Evolutionary conservation across 2,113 vertebrate genomes (phyloP).

Genomic region (Pseudolaguvia tuberculata): DNA sequence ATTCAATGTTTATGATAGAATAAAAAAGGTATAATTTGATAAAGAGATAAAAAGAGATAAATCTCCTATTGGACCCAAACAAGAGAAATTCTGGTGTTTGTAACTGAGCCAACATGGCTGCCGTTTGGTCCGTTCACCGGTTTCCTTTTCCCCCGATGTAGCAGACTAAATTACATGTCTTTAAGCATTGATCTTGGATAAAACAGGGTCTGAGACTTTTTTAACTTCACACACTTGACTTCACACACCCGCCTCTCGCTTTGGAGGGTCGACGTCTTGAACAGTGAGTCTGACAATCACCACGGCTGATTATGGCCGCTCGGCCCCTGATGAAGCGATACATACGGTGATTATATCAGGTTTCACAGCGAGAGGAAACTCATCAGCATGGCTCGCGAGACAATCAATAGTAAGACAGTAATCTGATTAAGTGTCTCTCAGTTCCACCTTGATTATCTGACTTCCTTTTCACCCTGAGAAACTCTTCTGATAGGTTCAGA

Average conservation of each 20-base stretch:
- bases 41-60: no score
- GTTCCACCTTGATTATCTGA: slow-evolving; percentile 30
- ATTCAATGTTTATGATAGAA: not conserved
- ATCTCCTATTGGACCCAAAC: no score
- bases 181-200: not conserved
- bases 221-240: not conserved
- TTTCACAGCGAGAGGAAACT: slow-evolving; percentile 13
- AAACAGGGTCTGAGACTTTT: not conserved
- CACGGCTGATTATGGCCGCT: slow-evolving; percentile 4
- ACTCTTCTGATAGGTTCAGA: slow-evolving; percentile 3
- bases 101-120: not conserved
- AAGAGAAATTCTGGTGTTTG: not conserved
- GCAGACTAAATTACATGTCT: not conserved
- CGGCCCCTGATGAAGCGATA: not conserved
- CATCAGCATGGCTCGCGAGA: slow-evolving; percentile 16
- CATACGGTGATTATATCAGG: slow-evolving; percentile 21
- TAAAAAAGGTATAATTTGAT: no score
- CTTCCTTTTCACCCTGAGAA: slow-evolving; percentile 21
- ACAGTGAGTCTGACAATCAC: slow-evolving; percentile 18
- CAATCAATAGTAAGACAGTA: slow-evolving; percentile 24
- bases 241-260: not conserved
- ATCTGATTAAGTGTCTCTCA: slow-evolving; percentile 32
- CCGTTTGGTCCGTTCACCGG: not conserved
- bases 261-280: slow-evolving; percentile 9
- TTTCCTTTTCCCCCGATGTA: not conserved